Base-by-base conservation (phyloP, 2,888 invertebrate species). In the Fragum whitleyi region DNA sequence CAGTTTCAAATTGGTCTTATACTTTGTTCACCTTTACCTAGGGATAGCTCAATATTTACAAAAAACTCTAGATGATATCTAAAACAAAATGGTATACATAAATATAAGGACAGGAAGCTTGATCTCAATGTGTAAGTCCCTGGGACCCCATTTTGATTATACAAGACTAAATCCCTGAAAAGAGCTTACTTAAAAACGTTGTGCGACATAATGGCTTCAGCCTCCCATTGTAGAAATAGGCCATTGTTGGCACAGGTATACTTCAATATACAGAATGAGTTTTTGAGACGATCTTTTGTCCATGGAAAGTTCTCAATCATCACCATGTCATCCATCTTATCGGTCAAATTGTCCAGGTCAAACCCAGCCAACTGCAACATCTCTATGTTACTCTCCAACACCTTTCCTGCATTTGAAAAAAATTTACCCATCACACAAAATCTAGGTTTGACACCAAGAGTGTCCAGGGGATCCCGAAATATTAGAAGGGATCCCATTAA, bases 251-350 rank as follows among this genome's bases (percentile, higher is more conserved):
- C 88, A 39, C 89, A 88, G 68, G 88, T 88, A 74, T 87, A 87
- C 71, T 87, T 87, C 61, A 91, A 79, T 36, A 90, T 91, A 79
- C 88, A 87, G 84, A 90, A 90, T 14, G 90, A 86, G 70, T 90
- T 89, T 16, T 86, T 73, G 68, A 82, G 80, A 29, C 91, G 85
- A 78, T 91, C 90, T 53, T 76, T 69, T 2, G 79, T 71, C 91
- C 91, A 91, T 68, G 89, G 88, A 36, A 81, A 78, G 57, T 90
- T 88, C 79, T 91, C 91, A 29, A 90, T 73, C 21, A 91, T 83
- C 0, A 91, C 86, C 16, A 88, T 55, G 6, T 79, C 80, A 1
- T 88, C 79, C 7, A 80, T 74, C 19, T 85, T 82, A 23, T 77
- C 67, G 32, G 72, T 70, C 11, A 81, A 62, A 23, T 83, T 74